Evolutionary conservation across 2,113 vertebrate species (phyloP).

Genomic region (Phylloscopus trochilus): DNA sequence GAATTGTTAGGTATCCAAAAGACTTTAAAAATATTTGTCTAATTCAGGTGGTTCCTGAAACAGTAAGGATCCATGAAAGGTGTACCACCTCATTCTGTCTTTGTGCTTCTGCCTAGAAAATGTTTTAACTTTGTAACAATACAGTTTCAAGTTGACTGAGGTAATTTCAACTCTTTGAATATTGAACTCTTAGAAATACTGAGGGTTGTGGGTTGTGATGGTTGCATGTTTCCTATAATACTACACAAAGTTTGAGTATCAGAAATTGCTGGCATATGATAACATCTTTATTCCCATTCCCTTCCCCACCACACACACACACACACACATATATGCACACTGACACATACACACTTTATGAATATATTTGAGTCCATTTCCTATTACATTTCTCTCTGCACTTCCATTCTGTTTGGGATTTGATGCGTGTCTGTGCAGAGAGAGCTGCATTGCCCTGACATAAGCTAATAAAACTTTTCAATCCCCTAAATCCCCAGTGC

Average conservation of each 20-base stretch:
- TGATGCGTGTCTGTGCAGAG: not conserved
- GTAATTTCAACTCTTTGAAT: not conserved
- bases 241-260: not conserved
- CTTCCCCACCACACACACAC: not conserved
- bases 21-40: not conserved
- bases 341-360: not conserved
- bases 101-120: not conserved
- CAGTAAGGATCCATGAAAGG: not conserved
- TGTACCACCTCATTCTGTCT: not conserved
- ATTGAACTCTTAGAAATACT: not conserved
- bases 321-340: accelerated
- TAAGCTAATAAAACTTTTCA: not conserved
- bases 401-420: not conserved
- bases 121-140: not conserved
- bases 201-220: not conserved
- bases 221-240: not conserved
- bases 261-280: not conserved
- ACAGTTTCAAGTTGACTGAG: not conserved
- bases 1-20: not conserved
- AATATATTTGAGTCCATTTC: not conserved
- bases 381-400: not conserved
- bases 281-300: not conserved
- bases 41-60: not conserved
- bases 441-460: not conserved
- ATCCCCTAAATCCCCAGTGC: not conserved